These are phyloP conservation scores for Enteromius mattozi DNA, from an alignment of 2,797 vertebrate genomes.

Conservation along the genomic window DNA sequence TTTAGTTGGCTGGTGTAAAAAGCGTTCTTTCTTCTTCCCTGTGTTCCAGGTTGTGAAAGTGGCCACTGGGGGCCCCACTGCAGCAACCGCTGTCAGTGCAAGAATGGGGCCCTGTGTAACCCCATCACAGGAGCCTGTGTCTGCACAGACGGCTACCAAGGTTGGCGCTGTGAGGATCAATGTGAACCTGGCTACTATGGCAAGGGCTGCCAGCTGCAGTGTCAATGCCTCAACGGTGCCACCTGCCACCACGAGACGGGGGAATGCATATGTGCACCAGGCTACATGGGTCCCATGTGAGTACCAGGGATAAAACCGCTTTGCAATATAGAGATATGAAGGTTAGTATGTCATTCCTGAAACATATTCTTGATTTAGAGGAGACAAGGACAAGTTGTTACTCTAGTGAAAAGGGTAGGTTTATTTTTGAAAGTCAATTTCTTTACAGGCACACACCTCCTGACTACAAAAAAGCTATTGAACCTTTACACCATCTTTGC, in stretches of 20 bases:
- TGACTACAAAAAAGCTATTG: conserved; percentile 33
- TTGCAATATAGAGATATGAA: conserved; percentile 1
- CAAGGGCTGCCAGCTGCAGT: conserved; percentile 92
- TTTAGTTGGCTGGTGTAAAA: conserved; percentile 14
- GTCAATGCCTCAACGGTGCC: conserved; percentile 94
- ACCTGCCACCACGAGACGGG: conserved; percentile 94
- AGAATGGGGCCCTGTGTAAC: conserved; percentile 97
- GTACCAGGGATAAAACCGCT: conserved; percentile 68
- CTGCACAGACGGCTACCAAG: conserved; percentile 92
- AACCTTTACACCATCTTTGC: conserved; percentile 13
- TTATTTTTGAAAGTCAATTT: conserved; percentile 33
- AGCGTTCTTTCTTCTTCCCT: conserved; percentile 28
- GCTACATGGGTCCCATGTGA: conserved; percentile 96
- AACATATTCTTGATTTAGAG: background rate
- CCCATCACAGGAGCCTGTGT: conserved; percentile 98
- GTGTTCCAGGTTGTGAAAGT: conserved; percentile 89
- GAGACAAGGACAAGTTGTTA: conserved; percentile 20
- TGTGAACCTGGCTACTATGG: conserved; percentile 91
- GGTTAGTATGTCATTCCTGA: conserved; percentile 13
- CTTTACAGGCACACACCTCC: background rate
- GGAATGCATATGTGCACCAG: conserved; percentile 93
- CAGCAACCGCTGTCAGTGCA: conserved; percentile 98
- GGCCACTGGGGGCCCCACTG: conserved; percentile 98
- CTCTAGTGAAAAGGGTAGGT: conserved; percentile 34
- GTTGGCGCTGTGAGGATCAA: conserved; percentile 97